Evolutionary conservation across 2,797 vertebrate genomes (phyloP).

Genomic region (Salmo trutta): DNA sequence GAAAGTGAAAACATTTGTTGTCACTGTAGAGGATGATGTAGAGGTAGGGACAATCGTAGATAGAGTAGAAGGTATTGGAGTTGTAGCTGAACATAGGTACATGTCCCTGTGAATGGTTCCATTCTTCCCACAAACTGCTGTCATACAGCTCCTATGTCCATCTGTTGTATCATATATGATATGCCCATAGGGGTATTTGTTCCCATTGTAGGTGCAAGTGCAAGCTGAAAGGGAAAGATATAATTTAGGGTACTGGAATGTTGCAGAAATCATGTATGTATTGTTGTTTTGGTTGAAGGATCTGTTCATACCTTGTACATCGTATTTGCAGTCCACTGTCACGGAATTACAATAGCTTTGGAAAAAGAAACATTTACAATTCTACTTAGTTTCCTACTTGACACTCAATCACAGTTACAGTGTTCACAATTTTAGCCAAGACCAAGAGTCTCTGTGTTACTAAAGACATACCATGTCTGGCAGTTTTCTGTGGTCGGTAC

Average conservation of each 20-base stretch:
- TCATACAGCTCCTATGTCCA: slow-evolving; percentile 80
- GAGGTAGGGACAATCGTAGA: slow-evolving; percentile 21
- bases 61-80: slow-evolving; percentile 44
- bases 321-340: slow-evolving; percentile 55
- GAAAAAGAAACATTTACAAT: slow-evolving; percentile 10
- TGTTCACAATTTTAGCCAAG: neutral
- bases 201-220: no score
- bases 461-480: slow-evolving; percentile 73
- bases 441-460: neutral
- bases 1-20: slow-evolving; percentile 51
- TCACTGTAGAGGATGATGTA: slow-evolving; percentile 44
- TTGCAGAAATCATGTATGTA: no score
- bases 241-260: no score
- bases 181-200: slow-evolving; percentile 32
- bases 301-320: slow-evolving; percentile 57
- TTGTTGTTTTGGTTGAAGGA: neutral
- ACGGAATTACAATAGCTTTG: slow-evolving; percentile 57
- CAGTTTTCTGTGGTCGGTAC: slow-evolving; percentile 79
- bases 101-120: slow-evolving; percentile 70
- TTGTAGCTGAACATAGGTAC: slow-evolving; percentile 61
- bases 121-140: slow-evolving; percentile 75
- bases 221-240: no score
- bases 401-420: neutral
- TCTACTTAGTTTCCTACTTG: neutral
- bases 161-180: slow-evolving; percentile 84